phyloP scores from a whole-genome alignment of 2,888 invertebrate species.

The Minunthozetes semirufus region DNA sequence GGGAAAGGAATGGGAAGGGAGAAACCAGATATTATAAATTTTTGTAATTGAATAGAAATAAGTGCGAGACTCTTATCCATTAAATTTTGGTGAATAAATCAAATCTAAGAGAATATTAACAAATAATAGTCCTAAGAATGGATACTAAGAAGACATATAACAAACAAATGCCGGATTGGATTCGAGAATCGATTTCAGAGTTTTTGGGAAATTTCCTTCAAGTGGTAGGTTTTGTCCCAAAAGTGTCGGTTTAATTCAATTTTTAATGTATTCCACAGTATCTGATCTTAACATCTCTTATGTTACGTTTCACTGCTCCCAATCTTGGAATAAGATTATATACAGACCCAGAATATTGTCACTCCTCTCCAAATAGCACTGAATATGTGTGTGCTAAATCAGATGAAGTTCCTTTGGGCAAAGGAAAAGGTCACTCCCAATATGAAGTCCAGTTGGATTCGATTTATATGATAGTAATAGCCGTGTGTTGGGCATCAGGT shows the following conservation, averaged over 20 bases:
- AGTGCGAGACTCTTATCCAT: too few species aligned
- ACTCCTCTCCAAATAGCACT: neutral
- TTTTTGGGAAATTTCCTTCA: neutral
- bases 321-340: neutral
- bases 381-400: neutral
- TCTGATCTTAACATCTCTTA: neutral
- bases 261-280: neutral
- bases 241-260: neutral
- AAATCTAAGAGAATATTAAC: too few species aligned
- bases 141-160: neutral
- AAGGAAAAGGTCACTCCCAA: neutral
- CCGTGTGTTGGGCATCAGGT: neutral
- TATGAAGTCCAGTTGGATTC: neutral
- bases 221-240: neutral
- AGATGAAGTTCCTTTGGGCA: neutral
- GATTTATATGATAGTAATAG: neutral
- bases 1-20: too few species aligned
- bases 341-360: neutral
- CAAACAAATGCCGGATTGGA: neutral
- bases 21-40: too few species aligned
- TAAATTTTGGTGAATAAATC: too few species aligned
- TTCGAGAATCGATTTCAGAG: neutral
- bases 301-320: neutral
- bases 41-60: too few species aligned
- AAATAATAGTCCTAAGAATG: neutral